phyloP scores from a whole-genome alignment of 2,113 vertebrate genomes.

The Ovibos moschatus region DNA sequence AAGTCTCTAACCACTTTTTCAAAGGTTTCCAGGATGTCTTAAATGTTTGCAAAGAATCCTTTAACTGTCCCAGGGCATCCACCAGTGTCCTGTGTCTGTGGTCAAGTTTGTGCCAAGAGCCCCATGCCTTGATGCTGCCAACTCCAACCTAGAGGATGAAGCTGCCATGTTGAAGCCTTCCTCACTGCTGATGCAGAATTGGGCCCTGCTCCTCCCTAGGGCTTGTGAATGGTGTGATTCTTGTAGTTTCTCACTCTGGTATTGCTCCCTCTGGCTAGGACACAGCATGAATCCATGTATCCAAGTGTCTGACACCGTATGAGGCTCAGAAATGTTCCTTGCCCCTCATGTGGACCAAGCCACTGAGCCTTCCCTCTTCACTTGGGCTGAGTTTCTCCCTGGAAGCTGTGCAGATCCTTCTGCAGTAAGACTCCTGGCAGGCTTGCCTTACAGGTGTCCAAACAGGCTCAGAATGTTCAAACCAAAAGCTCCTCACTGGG shows the following conservation, averaged over 20 bases:
- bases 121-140: no score
- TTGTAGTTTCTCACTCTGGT: background rate
- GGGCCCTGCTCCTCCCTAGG: background rate
- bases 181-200: background rate
- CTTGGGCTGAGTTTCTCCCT: background rate
- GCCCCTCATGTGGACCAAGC: background rate
- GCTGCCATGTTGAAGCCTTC: background rate
- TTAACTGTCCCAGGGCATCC: background rate
- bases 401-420: background rate
- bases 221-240: background rate
- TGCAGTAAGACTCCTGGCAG: background rate
- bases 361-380: background rate
- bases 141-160: accelerated
- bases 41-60: background rate
- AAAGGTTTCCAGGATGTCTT: background rate
- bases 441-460: background rate
- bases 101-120: background rate
- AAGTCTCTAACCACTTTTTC: background rate
- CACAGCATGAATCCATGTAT: background rate
- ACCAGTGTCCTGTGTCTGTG: background rate
- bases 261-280: background rate
- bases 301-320: background rate
- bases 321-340: background rate
- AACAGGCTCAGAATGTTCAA: background rate
- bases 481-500: accelerated